Base-by-base conservation (phyloP, 2,888 invertebrate genomes). In the Aquatica leii region DNA sequence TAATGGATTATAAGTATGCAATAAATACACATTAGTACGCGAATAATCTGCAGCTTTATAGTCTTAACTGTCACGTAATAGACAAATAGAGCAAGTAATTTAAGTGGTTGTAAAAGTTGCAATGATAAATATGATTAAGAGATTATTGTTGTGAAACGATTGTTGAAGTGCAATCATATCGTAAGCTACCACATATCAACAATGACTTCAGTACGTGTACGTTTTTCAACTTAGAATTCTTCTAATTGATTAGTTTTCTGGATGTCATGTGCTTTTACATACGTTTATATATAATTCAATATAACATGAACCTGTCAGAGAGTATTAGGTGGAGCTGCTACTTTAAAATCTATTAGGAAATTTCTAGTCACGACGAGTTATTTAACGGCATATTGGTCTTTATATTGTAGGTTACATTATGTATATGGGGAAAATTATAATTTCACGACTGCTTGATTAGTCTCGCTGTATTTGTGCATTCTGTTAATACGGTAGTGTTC, bases 71-170 rank as follows among this genome's bases (percentile, higher is more conserved):
- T n/a, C n/a, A n/a, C n/a, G n/a, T n/a, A n/a, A n/a, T n/a, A n/a
- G n/a, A 52, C 62, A 50, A 56, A 61, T 55, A 56, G 46, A 61
- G 51, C 51, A 41, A 41, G 41, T 48, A 53, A 52, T 43, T 53
- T 64, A 67, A 67, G 62, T 60, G 55, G 58, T 64, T 64, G 58
- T 63, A 64, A 53, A 61, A 62, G 56, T 49, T 48, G 54, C 56
- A 31, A 59, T 55, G 67, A 65, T 67, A 62, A 67, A 56, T 59
- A 54, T 59, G 63, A 63, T 63, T 53, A 41, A 59, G 57, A 62
- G 63, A 59, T 59, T 58, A 54, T 54, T 57, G 57, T 52, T 57
- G 21, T 24, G 41, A 63, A 62, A 50, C 58, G 62, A 46, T 52
- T 53, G 62, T 48, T 57, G 53, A 46, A 57, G 52, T 14, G 48